Base-by-base conservation (phyloP, 1,140 invertebrate species). In the Drosophila asahinai region DNA sequence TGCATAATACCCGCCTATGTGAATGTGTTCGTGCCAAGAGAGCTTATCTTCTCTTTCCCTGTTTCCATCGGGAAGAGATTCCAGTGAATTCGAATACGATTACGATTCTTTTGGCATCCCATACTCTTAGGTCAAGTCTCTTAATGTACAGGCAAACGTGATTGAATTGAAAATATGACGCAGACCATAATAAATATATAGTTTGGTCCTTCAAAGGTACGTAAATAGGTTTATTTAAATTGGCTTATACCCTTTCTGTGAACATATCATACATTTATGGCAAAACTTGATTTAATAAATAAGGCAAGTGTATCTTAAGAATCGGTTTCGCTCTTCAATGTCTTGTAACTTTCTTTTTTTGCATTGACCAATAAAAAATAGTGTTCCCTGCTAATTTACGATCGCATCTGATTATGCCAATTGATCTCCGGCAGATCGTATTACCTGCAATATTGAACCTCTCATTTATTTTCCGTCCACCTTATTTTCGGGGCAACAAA, bases 321-420 rank as follows among this genome's bases (percentile, higher is more conserved):
- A 62, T 22, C 63, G 40, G 17, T 7, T 62, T 59, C 9, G 12
- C 33, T 4, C 17, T 30, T 17, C 11, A 11, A 19, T 38, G 25
- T 22, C 30, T 19, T 9, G 14, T 9, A 54, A 68, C 66, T 70
- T 70, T 70, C 66, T 36, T 68, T 68, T 70, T n/a, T 68, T 36
- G 63, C 38, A 27, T 68, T 48, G 12, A 54, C 27, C 63, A 33
- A 30, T 66, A 36, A 52, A 67, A 36, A 49, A 38, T 36, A 45
- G 55, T 68, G 33, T 27, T 70, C 9, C 6, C 48, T 70, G 67
- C 48, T 55, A 38, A 68, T 54, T 70, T 54, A 70, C 40, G 27
- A 54, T 70, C 48, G 30, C 12, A 70, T 70, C 63, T 68, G 38
- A 45, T 52, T 66, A 43, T 66, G 25, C 42, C 64, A 64, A 64